Base-by-base conservation (phyloP, 2,888 invertebrate genomes). In the Gerris lacustris region DNA sequence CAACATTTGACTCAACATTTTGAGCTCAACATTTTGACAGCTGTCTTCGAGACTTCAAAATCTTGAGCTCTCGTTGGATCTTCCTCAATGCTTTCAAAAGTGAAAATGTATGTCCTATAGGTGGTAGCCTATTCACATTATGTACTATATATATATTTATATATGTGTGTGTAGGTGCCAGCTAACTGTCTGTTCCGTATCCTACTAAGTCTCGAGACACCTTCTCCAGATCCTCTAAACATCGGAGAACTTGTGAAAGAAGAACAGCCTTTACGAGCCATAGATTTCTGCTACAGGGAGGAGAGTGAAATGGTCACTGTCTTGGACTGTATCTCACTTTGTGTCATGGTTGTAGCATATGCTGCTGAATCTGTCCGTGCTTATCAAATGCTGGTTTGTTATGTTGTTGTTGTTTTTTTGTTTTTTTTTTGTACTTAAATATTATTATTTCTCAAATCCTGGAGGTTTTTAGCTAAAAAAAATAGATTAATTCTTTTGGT, bases 231-330 rank as follows among this genome's bases (percentile, higher is more conserved):
- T 83, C 95, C 95, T 0, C 83, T 96, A 0, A 94, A 96, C 79
- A 96, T 96, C 75, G 92, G 92, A 1, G 94, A 94, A 79, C 80
- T 94, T 18, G 93, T 94, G 0, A 96, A 95, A 80, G 95, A 90
- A 78, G 92, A 92, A 18, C 93, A 93, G 76, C 94, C 94, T 0
- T 82, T 96, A 17, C 92, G 94, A 79, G 94, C 97, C 0, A 91
- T 97, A 69, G 99, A 99, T 82, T 97, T 99, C 81, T 99, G 99
- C 80, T 99, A 99, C 80, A 91, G 96, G 76, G 97, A 98, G 79
- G 98, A 99, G 79, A 91, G 95, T 69, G 97, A 97, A 80, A 94
- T 95, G 85, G 96, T 98, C 69, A 94, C 93, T 9, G 92, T 99
- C 6, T 82, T 98, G 73, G 98, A 99, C 80, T 96, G 96, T 77